phyloP scores from a whole-genome alignment of 2,797 vertebrate species.

The Psittacula derbiana region DNA sequence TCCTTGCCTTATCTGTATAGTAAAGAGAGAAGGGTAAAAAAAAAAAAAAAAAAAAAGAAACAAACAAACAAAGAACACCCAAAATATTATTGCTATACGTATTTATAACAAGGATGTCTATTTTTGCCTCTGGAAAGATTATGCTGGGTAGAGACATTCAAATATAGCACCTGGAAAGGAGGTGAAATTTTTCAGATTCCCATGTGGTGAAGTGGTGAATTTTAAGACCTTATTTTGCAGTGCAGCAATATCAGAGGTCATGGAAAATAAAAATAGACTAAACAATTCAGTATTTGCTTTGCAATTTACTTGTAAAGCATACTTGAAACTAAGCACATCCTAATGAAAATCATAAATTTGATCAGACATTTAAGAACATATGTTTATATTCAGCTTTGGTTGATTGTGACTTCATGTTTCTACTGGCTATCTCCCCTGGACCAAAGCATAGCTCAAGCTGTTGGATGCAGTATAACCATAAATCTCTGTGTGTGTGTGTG shows the following conservation, averaged over 20 bases:
- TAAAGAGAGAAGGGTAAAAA: background rate
- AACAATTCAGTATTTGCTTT: conserved; percentile 10
- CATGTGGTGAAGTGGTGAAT: background rate
- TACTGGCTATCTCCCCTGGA: background rate
- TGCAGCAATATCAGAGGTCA: background rate
- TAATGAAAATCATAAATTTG: conserved; percentile 15
- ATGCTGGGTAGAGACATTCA: background rate
- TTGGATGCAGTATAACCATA: background rate
- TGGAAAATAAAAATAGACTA: conserved; percentile 10
- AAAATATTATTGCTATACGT: background rate
- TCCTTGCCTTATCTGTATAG: background rate
- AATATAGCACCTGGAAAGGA: background rate
- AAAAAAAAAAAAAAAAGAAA: background rate
- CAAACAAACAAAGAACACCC: background rate
- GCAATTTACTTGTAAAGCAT: background rate
- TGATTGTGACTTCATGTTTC: background rate
- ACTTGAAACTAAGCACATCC: background rate
- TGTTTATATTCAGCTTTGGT: background rate
- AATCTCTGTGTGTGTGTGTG: background rate
- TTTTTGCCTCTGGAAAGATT: background rate
- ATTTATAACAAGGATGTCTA: background rate
- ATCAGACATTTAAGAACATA: background rate
- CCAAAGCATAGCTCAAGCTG: background rate
- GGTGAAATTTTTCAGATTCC: background rate
- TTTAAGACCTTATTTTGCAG: conserved; percentile 9